phyloP scores from a whole-genome alignment of 1,140 invertebrate genomes.

The Coenobita brevimanus region DNA sequence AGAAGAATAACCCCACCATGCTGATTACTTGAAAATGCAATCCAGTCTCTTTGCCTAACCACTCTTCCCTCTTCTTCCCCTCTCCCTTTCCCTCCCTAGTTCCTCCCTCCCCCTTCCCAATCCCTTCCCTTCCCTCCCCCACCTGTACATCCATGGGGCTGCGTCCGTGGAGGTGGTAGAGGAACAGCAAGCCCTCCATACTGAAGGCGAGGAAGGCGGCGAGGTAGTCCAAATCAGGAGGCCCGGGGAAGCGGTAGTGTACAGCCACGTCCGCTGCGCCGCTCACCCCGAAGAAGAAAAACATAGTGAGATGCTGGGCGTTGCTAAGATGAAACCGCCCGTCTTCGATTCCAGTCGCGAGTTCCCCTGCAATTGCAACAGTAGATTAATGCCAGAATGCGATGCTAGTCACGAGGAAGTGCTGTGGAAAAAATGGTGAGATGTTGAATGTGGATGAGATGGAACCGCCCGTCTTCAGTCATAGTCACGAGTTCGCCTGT shows the following conservation, averaged over 20 bases:
- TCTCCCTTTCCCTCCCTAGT: neutral
- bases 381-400: too few relatives aligned
- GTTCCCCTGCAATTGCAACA: too few relatives aligned
- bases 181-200: conserved; percentile 76
- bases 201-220: conserved; percentile 73
- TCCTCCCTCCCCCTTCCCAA: neutral
- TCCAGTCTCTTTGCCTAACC: too few relatives aligned
- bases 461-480: too few relatives aligned
- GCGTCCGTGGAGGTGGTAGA: conserved; percentile 76
- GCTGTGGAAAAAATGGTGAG: too few relatives aligned
- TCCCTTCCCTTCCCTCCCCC: neutral
- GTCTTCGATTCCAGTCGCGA: conserved; percentile 74
- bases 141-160: conserved; percentile 74
- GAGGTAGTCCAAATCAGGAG: conserved; percentile 74
- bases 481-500: too few relatives aligned
- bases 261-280: conserved; percentile 74
- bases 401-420: too few relatives aligned
- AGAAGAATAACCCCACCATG: too few relatives aligned
- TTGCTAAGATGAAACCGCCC: conserved; percentile 74
- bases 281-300: conserved; percentile 75
- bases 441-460: too few relatives aligned
- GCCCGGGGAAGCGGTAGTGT: conserved; percentile 72
- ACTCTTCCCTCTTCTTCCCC: neutral
- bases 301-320: conserved; percentile 78
- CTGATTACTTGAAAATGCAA: too few relatives aligned